phyloP scores from a whole-genome alignment of 2,888 invertebrate genomes.

The Branchipolynoe longqiensis region DNA sequence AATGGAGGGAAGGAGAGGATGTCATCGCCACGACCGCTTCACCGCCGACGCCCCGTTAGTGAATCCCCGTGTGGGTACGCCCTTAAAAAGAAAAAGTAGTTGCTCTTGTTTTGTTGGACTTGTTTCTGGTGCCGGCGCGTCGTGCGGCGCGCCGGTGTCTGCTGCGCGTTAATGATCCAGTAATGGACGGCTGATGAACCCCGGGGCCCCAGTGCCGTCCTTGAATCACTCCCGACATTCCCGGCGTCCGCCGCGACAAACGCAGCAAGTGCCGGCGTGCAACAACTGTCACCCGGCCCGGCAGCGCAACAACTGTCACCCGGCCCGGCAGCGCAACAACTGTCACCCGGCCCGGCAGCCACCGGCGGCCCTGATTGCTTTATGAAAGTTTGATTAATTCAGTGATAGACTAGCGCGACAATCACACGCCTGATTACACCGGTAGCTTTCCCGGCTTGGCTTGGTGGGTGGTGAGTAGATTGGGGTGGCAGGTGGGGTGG shows the following conservation, averaged over 20 bases:
- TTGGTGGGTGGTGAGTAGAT: neutral
- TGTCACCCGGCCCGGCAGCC: slow-evolving; percentile 5
- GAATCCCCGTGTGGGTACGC: slow-evolving; percentile 14
- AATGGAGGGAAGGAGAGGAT: neutral
- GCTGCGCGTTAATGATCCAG: slow-evolving; percentile 30
- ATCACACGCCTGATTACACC: slow-evolving; percentile 38
- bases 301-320: too few species aligned
- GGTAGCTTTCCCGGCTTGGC: too few species aligned
- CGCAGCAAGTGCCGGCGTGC: slow-evolving; percentile 39
- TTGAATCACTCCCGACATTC: slow-evolving; percentile 38
- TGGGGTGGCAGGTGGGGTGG: neutral
- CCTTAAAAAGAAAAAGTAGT: neutral
- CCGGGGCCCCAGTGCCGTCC: neutral
- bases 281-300: too few species aligned
- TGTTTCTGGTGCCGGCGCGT: slow-evolving; percentile 14
- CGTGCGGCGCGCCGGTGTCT: slow-evolving; percentile 20
- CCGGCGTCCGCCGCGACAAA: slow-evolving; percentile 21
- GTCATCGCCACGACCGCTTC: too few species aligned
- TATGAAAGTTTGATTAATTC: slow-evolving; percentile 53
- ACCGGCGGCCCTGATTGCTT: slow-evolving; percentile 25
- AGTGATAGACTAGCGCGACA: slow-evolving; percentile 37
- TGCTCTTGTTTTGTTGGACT: slow-evolving; percentile 1
- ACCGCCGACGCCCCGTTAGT: neutral
- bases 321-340: slow-evolving; percentile 35
- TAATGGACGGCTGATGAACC: slow-evolving; percentile 24